Base-by-base conservation (phyloP, 2,113 vertebrate species). In the Accipiter cooperii region DNA sequence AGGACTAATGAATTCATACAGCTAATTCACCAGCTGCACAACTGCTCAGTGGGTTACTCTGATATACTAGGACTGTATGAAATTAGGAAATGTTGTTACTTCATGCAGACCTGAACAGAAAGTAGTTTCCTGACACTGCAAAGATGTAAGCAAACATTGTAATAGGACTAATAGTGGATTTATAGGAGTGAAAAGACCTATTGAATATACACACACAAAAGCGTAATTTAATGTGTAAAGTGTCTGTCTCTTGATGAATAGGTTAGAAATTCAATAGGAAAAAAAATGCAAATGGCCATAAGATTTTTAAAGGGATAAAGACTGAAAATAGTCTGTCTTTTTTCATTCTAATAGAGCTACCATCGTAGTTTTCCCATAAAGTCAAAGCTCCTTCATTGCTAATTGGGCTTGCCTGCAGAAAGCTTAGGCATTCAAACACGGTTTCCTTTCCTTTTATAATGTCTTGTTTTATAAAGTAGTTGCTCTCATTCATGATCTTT, bases 221-320 rank as follows among this genome's bases (percentile, higher is more conserved):
- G 90, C 74, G 91, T 94, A 91, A 87, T 85, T 86, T 94, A 71
- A 96, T 58, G 63, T 79, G 47, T 75, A 68, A 96, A 95, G 66
- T 87, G 80, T 66, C 84, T 85, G 69, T 89, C 61, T 84, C 83
- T 77, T 85, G 38, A 94, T 94, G 91, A 96, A 97, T 94, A 82
- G 82, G 29, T 79, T 91, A 92, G 78, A 93, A 94, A 96, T 82
- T 85, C 77, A 94, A 91, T 57, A 85, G 84, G 20, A 64, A 91
- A 93, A 92, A 73, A 65, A 71, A 86, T 42, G 63, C 58, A 97
- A 94, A 93, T 65, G 28, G 12, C 16, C 24, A 14, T 77, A 89
- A 93, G 83, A 90, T 96, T 97, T 96, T 96, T 91, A 71, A 94
- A 93, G 61, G 75, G 51, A 92, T 95, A 76, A 94, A 95, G 83